Base-by-base conservation (phyloP, 2,888 invertebrate genomes). In the Prenolepis imparis region DNA sequence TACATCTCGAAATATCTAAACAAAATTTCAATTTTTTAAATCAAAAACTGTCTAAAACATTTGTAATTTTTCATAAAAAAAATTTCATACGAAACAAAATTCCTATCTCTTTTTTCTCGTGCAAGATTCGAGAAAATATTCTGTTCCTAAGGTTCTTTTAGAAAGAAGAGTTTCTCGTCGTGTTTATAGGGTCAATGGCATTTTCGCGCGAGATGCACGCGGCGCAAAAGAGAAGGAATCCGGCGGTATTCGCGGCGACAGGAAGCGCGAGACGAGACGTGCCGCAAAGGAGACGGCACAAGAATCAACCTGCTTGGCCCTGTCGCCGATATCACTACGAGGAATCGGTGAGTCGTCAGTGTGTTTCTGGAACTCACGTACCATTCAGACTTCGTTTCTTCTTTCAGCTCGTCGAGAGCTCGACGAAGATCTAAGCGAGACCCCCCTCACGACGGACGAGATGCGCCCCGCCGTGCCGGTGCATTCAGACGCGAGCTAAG, bases 341-440 rank as follows among this genome's bases (percentile, higher is more conserved):
- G 85, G 91, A 91, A 91, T 90, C 88, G 88, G 85, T 84, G 81
- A 91, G 90, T 84, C 83, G 92, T 92, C 92, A 93, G 92, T 93
- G 92, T 93, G 93, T 93, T 92, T 92, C 93, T 92, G 91, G 93
- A 91, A 92, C 93, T 92, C 92, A 91, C 92, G 92, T 92, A 91
- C 91, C 87, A 91, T 91, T 90, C 75, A 59, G 84, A 87, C 68
- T 81, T 68, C 78, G 83, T 84, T 82, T 84, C 82, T 82, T 83
- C 84, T 87, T 85, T 64, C 32, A 59, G 68, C 52, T 57, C 59
- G 28, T 52, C 77, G 82, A 74, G 55, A 67, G 44, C 52, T 66
- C 82, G 67, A 24, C 39, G 64, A 36, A 32, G 44, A 32, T 80
- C 78, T 66, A 66, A 74, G 55, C 64, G 32, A 64, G 52, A 8